Conservation (phyloP, 37 sponge, comb jelly and placozoan species). For the Axinella damicornis region DNA sequence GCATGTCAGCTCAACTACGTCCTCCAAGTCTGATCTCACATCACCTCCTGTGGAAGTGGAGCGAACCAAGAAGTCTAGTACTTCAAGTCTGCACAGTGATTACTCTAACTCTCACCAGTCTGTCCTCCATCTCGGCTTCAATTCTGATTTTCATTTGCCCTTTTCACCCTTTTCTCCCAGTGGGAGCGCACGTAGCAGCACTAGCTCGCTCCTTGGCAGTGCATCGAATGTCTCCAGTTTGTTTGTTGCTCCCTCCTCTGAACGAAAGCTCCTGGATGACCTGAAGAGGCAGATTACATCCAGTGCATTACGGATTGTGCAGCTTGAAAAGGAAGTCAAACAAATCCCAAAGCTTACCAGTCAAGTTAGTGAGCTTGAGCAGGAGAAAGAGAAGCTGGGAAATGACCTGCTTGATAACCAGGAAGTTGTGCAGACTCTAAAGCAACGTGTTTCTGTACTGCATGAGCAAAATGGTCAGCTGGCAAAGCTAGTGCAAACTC, state of each 20-base stretch:
- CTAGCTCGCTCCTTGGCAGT: slow-evolving; percentile 30
- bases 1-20: too few species aligned
- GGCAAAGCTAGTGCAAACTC: slow-evolving; percentile 30
- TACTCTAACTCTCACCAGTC: too few species aligned
- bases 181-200: slow-evolving; percentile 29
- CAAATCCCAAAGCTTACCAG: slow-evolving; percentile 22
- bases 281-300: slow-evolving; percentile 37
- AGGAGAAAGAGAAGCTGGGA: slow-evolving; percentile 24
- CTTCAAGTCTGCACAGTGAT: too few species aligned
- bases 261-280: slow-evolving; percentile 34
- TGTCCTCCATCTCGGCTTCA: too few species aligned
- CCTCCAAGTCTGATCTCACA: too few species aligned
- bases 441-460: slow-evolving; percentile 60
- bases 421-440: slow-evolving; percentile 44
- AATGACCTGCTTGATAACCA: slow-evolving; percentile 54
- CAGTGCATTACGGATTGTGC: background rate
- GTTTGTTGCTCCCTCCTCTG: background rate
- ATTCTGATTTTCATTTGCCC: too few species aligned
- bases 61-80: too few species aligned
- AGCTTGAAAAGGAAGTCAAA: slow-evolving; percentile 34
- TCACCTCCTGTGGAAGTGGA: too few species aligned
- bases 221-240: background rate
- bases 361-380: slow-evolving; percentile 24
- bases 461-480: slow-evolving; percentile 71
- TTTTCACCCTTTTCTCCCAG: slow-evolving; percentile 11